Base-by-base conservation (phyloP, 2,888 invertebrate species). In the Drosophila nigricruria region DNA sequence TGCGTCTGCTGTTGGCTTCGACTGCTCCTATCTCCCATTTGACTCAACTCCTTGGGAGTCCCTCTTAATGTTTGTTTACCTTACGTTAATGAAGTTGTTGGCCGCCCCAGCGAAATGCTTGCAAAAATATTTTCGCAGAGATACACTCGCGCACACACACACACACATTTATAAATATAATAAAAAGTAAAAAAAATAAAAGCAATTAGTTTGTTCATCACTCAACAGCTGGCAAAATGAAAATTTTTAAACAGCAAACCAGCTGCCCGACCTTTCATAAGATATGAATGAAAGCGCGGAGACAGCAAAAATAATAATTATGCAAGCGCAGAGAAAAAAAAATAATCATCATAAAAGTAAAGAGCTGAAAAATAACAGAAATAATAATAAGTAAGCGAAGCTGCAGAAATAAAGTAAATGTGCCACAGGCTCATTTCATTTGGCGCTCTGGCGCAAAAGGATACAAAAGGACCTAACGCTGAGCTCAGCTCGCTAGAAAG, bases 161-260 rank as follows among this genome's bases (percentile, higher is more conserved):
- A 16, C 52, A 34, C 5, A 18, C 20, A 32, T 34, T 57, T 49
- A 23, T 20, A 50, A 10, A 42, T 12, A 59, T 12, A 40, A 36
- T 34, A 50, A 57, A 69, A 40, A 58, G 23, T 52, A 40, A 49
- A 87, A 61, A 87, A 80, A 88, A 82, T 85, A 87, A 87, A 89
- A 89, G 89, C 90, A 89, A 89, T 89, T 89, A 89, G 90, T 89
- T 88, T 84, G 88, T 80, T 90, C 89, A 89, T 81, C 86, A 86
- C 88, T 89, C 90, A 90, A 79, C 89, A 90, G 89, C 84, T 89
- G 89, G 86, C 75, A 75, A 81, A 83, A 80, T 80, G 85, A 74
- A 82, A 77, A 84, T 79, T 79, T 77, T 77, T 79, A 83, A 78
- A 70, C 74, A 76, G 67, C 68, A 23, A 52, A 18, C 56, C 66